Conservation (phyloP, 2,888 invertebrate species). For the Rugalucina vietnamica region DNA sequence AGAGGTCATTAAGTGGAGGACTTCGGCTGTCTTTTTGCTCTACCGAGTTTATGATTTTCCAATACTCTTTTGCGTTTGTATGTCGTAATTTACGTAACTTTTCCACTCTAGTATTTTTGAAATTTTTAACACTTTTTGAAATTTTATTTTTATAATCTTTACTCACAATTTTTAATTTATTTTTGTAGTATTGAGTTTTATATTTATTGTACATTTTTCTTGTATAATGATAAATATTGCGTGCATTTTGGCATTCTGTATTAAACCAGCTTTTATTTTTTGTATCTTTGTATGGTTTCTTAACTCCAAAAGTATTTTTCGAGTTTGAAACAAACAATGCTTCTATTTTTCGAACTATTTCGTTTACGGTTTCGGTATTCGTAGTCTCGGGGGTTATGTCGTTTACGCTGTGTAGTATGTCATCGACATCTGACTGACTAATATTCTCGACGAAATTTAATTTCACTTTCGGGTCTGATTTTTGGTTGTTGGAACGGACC, state of each 20-base stretch:
- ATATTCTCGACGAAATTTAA: not conserved
- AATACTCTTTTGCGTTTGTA: not conserved
- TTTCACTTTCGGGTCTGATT: not conserved
- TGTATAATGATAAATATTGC: not conserved
- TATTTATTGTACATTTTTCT: constrained; percentile 2
- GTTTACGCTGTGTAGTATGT: not conserved
- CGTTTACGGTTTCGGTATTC: not conserved
- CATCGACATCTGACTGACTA: not conserved
- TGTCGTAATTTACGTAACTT: not conserved
- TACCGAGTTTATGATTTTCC: not conserved
- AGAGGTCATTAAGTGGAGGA: not conserved
- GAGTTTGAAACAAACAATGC: not conserved
- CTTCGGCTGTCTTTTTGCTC: not conserved
- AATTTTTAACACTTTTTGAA: not conserved
- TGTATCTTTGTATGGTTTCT: not conserved
- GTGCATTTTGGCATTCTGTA: not conserved
- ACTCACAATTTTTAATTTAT: not conserved
- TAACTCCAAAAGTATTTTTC: not conserved
- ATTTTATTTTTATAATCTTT: not conserved
- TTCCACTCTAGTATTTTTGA: not conserved
- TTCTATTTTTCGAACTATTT: not conserved
- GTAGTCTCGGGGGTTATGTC: not conserved
- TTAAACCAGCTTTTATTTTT: not conserved
- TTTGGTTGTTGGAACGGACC: not conserved
- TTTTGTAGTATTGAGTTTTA: not conserved